Percentiles rank a stretch among this genome's conserved stretches.
Conservation (phyloP, 2,888 invertebrate genomes). For the Galerucella nymphaeae region DNA sequence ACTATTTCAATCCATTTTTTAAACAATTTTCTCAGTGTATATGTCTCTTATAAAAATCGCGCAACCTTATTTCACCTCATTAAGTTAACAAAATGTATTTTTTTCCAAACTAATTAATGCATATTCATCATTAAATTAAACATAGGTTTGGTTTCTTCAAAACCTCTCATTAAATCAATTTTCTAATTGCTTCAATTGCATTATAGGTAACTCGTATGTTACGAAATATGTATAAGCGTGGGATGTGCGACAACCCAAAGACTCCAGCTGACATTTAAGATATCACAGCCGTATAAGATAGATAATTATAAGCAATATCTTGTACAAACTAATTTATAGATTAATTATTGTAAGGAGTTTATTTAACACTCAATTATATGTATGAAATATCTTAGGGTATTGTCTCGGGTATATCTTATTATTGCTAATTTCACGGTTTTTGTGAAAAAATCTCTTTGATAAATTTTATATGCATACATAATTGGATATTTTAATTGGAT, state of each 20-base stretch:
- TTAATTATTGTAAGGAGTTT: conserved; percentile 33
- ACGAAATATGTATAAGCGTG: background rate
- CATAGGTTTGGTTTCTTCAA: background rate
- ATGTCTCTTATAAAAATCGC: conserved; percentile 51
- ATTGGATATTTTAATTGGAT: conserved; percentile 3
- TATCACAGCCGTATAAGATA: conserved; percentile 2
- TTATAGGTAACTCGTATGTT: background rate
- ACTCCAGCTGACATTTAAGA: conserved; percentile 32
- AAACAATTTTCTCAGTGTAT: background rate
- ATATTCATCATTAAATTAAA: conserved; percentile 33
- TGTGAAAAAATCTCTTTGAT: conserved; percentile 13
- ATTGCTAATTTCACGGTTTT: conserved; percentile 27
- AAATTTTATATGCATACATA: conserved; percentile 9
- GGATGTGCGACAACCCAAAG: conserved; percentile 16
- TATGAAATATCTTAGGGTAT: conserved; percentile 28
- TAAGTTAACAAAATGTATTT: conserved; percentile 50
- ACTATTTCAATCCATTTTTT: background rate
- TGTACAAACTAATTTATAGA: conserved; percentile 32
- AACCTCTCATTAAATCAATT: conserved; percentile 30
- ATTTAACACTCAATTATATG: conserved; percentile 35
- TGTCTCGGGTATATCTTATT: conserved; percentile 21
- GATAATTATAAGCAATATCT: conserved; percentile 30
- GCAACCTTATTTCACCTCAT: conserved; percentile 54
- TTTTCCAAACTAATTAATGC: conserved; percentile 37
- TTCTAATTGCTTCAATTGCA: conserved; percentile 27